Evolutionary conservation across 2,113 vertebrate species (phyloP), one percentile per base, ranked within the genome.

Genomic region (Turdus rufiventris): DNA sequence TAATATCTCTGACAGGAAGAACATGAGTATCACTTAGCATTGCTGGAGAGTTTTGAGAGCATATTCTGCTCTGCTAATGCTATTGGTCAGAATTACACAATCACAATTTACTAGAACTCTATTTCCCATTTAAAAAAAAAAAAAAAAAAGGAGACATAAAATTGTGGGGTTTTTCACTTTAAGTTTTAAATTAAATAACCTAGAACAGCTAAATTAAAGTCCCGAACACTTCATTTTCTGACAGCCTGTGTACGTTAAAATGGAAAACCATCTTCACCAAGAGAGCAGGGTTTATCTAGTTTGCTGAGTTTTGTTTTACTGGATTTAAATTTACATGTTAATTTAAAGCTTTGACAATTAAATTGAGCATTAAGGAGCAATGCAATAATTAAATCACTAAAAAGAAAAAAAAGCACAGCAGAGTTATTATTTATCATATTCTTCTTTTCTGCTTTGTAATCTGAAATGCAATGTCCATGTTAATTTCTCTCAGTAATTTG

Each of bases 81-180:
- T 34, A 7, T 13, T 73, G 31, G 5, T 31, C 65, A 82, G 26
- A 47, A 85, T 24, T 53, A 11, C 4, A 16, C 28, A 51, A 45
- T 33, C 11, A 56, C 71, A 45, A 56, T 29, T 15, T 40, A 29
- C 66, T 51, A 81, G 7, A 45, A 47, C 13, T 66, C 5, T 47
- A 33, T 54, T 71, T 36, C 21, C 36, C 16, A 33, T 51, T 14
- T 10, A 38, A 38, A 38, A 38, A 15, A 38, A 38, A 38, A 38
- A 38, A 15, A 2, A 43, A 38, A 56, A 54, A 18, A 8, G 2
- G 8, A 20, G 9, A 33, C 3, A 28, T 3, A 43, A 26, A 53
- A 13, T 1, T n/a, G 6, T 26, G 3, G 3, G 0, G 14, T 36
- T 50, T 77, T 66, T 45, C 6, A 66, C 11, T 56, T 45, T 18